A percentile compares a stretch with the other conserved stretches of the same genome.
Evolutionary conservation across 2,888 invertebrate genomes (phyloP).

Genomic region (Drosophila conformis): DNA sequence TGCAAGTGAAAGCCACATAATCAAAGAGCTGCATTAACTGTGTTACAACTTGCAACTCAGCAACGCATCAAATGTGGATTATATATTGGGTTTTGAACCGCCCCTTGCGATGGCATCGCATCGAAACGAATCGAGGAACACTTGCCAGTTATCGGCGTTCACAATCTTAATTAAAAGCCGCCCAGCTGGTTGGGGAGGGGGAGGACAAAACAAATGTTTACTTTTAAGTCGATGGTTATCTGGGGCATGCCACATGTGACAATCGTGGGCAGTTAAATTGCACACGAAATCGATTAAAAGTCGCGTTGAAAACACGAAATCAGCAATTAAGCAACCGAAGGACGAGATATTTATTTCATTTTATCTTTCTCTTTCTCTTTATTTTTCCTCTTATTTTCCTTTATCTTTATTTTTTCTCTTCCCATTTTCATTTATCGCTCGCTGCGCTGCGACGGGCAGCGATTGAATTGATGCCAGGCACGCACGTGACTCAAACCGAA

Average conservation of each 20-base stretch:
- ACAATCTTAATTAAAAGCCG: constrained; percentile 75
- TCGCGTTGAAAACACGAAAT: constrained; percentile 69
- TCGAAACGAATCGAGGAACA: constrained; percentile 37
- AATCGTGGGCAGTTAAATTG: constrained; percentile 65
- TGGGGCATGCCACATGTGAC: constrained; percentile 54
- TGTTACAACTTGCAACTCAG: constrained; percentile 1
- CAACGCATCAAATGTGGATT: constrained; percentile 14
- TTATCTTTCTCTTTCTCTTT: constrained; percentile 24
- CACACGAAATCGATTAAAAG: constrained; percentile 69
- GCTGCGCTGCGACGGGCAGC: constrained; percentile 30
- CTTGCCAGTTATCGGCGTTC: constrained; percentile 64
- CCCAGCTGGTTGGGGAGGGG: constrained; percentile 26
- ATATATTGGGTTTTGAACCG: constrained; percentile 35
- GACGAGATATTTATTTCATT: constrained; percentile 51
- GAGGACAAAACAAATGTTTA: constrained; percentile 72
- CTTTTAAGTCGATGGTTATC: constrained; percentile 68
- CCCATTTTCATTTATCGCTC: constrained; percentile 35
- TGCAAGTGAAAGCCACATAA: neutral
- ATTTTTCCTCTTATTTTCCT: constrained; percentile 11
- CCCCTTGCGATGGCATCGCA: constrained; percentile 34
- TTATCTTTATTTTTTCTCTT: neutral
- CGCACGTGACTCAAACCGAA: constrained; percentile 58
- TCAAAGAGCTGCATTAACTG: constrained; percentile 5
- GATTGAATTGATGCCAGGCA: constrained; percentile 63
- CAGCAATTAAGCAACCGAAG: constrained; percentile 70